Evolutionary conservation across 2,888 invertebrate genomes (phyloP).

Genomic region (Hemithea aestivaria): DNA sequence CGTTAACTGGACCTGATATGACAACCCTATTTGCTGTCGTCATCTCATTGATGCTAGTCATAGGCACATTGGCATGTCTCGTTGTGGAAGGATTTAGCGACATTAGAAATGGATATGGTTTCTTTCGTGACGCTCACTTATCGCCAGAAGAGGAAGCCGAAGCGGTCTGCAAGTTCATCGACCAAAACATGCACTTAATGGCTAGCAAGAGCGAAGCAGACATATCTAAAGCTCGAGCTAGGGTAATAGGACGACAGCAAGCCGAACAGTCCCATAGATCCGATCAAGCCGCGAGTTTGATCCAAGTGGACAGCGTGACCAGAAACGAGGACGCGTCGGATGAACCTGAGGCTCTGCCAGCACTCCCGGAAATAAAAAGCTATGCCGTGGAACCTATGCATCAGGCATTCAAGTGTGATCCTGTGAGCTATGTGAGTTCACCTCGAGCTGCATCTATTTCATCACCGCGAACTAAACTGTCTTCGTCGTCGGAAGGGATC

Average conservation of each 20-base stretch:
- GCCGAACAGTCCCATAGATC: conserved; percentile 45
- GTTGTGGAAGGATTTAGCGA: conserved; percentile 60
- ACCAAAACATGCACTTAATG: conserved; percentile 49
- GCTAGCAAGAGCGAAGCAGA: conserved; percentile 47
- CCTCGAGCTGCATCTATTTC: conserved; percentile 49
- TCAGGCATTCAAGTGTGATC: conserved; percentile 49
- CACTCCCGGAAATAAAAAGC: conserved; percentile 45
- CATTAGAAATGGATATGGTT: conserved; percentile 60
- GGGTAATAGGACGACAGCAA: conserved; percentile 43
- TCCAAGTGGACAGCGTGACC: conserved; percentile 30
- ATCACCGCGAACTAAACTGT: conserved; percentile 37
- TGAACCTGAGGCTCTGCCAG: conserved; percentile 45
- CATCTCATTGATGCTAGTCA: conserved; percentile 52
- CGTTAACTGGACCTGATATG: conserved; percentile 47
- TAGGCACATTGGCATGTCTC: conserved; percentile 56
- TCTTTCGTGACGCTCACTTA: conserved; percentile 61
- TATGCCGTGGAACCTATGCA: conserved; percentile 30
- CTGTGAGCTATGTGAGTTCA: conserved; percentile 53
- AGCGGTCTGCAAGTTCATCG: conserved; percentile 59
- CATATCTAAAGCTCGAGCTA: conserved; percentile 53
- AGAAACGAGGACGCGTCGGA: conserved; percentile 29
- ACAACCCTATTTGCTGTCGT: conserved; percentile 54
- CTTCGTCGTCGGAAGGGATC: conserved; percentile 43
- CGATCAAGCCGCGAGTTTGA: conserved; percentile 51
- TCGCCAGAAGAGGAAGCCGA: conserved; percentile 61